phyloP scores from a whole-genome alignment of 64 coral and sea anemone genomes.

The Pachyseris speciosa region DNA sequence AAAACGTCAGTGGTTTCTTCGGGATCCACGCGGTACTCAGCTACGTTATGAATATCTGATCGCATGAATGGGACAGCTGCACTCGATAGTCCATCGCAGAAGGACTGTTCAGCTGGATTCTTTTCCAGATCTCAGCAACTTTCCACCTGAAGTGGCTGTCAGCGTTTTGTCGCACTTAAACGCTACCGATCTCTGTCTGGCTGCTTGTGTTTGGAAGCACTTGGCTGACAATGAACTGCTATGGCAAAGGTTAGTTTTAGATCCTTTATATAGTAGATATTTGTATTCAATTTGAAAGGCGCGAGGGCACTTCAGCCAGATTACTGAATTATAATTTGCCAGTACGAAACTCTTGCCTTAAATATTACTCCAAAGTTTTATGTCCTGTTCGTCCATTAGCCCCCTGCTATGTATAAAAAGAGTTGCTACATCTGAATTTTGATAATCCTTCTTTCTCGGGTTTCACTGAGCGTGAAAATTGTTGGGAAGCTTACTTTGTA shows the following conservation, averaged over 20 bases:
- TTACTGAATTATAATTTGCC: no score
- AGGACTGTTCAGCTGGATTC: slow-evolving; percentile 53
- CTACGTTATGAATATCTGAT: slow-evolving; percentile 47
- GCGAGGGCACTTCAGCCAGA: background rate
- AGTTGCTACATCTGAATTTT: no score
- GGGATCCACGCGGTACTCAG: background rate
- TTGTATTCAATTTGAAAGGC: background rate
- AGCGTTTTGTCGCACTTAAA: slow-evolving; percentile 92
- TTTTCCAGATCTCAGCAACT: slow-evolving; percentile 89
- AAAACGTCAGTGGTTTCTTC: slow-evolving; percentile 16
- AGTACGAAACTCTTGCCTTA: no score
- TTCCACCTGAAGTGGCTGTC: slow-evolving; percentile 94
- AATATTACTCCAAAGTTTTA: no score
- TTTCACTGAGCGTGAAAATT: no score
- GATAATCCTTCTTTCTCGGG: no score
- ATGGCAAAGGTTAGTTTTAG: slow-evolving; percentile 86
- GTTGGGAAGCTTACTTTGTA: no score
- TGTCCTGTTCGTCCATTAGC: no score
- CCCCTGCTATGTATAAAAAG: no score
- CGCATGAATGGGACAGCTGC: slow-evolving; percentile 86
- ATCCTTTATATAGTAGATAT: background rate
- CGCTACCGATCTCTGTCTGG: slow-evolving; percentile 95
- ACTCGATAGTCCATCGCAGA: slow-evolving; percentile 75
- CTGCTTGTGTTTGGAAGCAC: slow-evolving; percentile 96
- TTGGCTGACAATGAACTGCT: slow-evolving; percentile 93